A percentile compares a stretch with the other conserved stretches of the same genome.
Evolutionary conservation across 1,140 invertebrate genomes (phyloP).

Genomic region (Psix sp.): DNA sequence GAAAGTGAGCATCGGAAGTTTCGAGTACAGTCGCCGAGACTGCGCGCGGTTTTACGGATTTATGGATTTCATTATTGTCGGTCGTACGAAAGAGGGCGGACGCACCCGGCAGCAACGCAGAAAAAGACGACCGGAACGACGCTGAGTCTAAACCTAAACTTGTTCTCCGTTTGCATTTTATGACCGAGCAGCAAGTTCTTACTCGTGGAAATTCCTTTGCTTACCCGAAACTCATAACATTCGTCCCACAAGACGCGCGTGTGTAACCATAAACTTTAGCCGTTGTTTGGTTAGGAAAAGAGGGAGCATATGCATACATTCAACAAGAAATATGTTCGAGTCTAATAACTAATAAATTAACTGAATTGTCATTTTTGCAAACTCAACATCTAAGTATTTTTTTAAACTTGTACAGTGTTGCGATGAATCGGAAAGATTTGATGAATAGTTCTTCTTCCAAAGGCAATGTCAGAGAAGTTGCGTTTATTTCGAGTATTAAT

Average conservation of each 20-base stretch:
- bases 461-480: too few relatives aligned
- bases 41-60: conserved; percentile 63
- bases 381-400: too few relatives aligned
- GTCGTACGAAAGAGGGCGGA: conserved; percentile 34
- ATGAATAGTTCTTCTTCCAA: too few relatives aligned
- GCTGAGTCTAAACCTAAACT: conserved; percentile 70
- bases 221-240: conserved; percentile 66
- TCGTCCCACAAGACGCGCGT: conserved; percentile 44
- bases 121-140: conserved; percentile 29
- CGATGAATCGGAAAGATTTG: too few relatives aligned
- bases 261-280: conserved; percentile 24
- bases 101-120: conserved; percentile 9
- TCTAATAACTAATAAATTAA: background rate
- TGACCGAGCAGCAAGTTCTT: conserved; percentile 64
- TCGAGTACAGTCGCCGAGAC: conserved; percentile 37
- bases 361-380: too few relatives aligned
- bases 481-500: too few relatives aligned
- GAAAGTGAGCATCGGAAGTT: conserved; percentile 26
- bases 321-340: background rate
- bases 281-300: conserved; percentile 3
- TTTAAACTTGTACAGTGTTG: too few relatives aligned
- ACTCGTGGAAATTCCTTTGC: conserved; percentile 60
- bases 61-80: conserved; percentile 74
- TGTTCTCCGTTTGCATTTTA: conserved; percentile 72
- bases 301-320: conserved; percentile 14